phyloP scores from a whole-genome alignment of 1,140 invertebrate species.

The Antheraea mylitta region DNA sequence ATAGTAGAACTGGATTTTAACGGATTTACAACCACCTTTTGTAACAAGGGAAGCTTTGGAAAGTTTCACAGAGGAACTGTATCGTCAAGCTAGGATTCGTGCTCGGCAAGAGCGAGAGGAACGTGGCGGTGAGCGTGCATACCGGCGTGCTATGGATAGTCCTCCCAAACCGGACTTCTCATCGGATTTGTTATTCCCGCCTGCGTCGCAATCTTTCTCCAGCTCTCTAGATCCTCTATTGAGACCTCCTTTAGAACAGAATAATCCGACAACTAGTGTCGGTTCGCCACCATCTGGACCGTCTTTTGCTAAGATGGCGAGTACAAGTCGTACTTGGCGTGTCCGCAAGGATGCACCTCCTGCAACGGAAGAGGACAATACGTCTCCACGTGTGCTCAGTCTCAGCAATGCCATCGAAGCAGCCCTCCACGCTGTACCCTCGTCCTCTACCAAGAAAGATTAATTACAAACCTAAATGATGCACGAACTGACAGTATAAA shows the following conservation, averaged over 20 bases:
- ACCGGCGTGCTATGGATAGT: conserved; percentile 54
- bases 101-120: conserved; percentile 58
- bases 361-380: conserved; percentile 47
- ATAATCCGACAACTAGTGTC: conserved; percentile 23
- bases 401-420: conserved; percentile 83
- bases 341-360: conserved; percentile 55
- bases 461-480: no score
- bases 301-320: conserved; percentile 82
- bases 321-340: conserved; percentile 76
- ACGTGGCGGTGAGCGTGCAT: conserved; percentile 56
- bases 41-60: conserved; percentile 84
- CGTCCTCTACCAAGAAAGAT: conserved; percentile 50
- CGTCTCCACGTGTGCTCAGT: conserved; percentile 73
- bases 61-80: conserved; percentile 79
- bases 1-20: conserved; percentile 94
- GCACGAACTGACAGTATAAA: no score
- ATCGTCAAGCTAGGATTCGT: conserved; percentile 50
- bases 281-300: conserved; percentile 47
- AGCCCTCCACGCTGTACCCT: conserved; percentile 77
- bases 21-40: conserved; percentile 84
- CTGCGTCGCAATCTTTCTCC: conserved; percentile 38
- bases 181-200: conserved; percentile 54
- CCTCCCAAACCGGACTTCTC: conserved; percentile 60
- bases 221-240: conserved; percentile 29
- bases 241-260: conserved; percentile 13